Percentiles rank a stretch among this genome's conserved stretches.
Evolutionary conservation across 2,888 invertebrate species (phyloP).

Genomic region (Hydroisotoma schaefferi): DNA sequence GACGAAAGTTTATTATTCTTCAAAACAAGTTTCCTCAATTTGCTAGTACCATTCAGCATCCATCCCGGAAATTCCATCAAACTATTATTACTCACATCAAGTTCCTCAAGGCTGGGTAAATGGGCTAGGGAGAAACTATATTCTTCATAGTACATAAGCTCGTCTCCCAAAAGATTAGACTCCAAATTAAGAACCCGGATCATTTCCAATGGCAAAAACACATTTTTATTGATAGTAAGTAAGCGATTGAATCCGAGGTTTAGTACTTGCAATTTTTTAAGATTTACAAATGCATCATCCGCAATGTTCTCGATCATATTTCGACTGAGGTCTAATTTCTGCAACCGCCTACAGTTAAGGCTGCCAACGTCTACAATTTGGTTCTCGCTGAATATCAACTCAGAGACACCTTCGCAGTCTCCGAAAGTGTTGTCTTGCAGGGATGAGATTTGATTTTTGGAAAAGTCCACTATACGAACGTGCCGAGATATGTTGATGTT

Average conservation of each 20-base stretch:
- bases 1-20: conserved; percentile 35
- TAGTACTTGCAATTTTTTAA: conserved; percentile 21
- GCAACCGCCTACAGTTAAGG: conserved; percentile 30
- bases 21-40: conserved; percentile 36
- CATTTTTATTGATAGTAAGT: conserved; percentile 29
- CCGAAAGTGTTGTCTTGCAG: conserved; percentile 36
- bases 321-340: conserved; percentile 38
- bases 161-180: conserved; percentile 37
- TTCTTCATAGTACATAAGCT: conserved; percentile 19
- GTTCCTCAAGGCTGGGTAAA: conserved; percentile 32
- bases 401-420: conserved; percentile 25
- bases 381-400: conserved; percentile 33
- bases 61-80: conserved; percentile 35
- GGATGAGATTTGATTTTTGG: conserved; percentile 25
- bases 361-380: conserved; percentile 20
- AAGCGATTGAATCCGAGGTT: conserved; percentile 42
- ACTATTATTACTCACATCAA: conserved; percentile 41
- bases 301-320: conserved; percentile 39
- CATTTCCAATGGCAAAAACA: conserved; percentile 29
- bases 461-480: conserved; percentile 34
- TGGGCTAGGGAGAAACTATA: conserved; percentile 27
- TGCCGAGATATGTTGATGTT: conserved; percentile 38
- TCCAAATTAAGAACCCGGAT: conserved; percentile 31
- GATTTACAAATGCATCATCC: conserved; percentile 12
- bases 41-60: conserved; percentile 33